Evolutionary conservation across 2,888 invertebrate genomes (phyloP), one percentile per base, ranked within the genome.

Genomic region (Cerastis rubricosa): DNA sequence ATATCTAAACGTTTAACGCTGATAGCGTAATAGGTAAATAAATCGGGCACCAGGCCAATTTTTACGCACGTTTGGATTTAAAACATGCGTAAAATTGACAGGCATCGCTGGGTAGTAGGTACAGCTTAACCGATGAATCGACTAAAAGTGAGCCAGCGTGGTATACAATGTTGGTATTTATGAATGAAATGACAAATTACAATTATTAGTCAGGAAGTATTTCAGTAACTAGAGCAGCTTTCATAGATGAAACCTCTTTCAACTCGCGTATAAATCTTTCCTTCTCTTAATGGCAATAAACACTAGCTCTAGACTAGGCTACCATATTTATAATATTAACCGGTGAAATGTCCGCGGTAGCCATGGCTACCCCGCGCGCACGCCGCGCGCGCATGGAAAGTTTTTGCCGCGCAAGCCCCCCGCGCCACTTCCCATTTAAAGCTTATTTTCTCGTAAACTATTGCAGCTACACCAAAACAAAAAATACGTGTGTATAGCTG

Each of bases 41-140:
- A 66, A 64, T 64, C 7, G 35, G 74, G 74, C 57, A 79, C 2
- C 45, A 35, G 4, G 54, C 72, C 49, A 72, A 71, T 72, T 51
- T 72, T 59, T 40, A 59, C 65, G 45, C 78, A 45, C 7, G 80
- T 43, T 49, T 75, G 67, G 72, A 67, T 77, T 54, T 65, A 25
- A 45, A 72, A 78, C 72, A 71, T 80, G 84, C 65, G 29, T 76
- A 35, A 74, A 83, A 49, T 74, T 80, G 72, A 66, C 63, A 80
- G 59, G 57, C 35, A 8, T 70, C 66, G 63, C 64, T 57, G n/a
- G n/a, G 49, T 64, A 64, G 72, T n/a, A n/a, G n/a, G n/a, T 73
- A 64, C 64, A 67, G 25, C 14, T 22, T 51, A 49, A 11, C n/a
- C 25, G 57, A 66, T 71, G 71, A 71, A 59, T 71, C 22, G 49